A percentile compares a stretch with the other conserved stretches of the same genome.
Conservation (phyloP, 1,140 invertebrate genomes). For the Potamilus streckersoni region DNA sequence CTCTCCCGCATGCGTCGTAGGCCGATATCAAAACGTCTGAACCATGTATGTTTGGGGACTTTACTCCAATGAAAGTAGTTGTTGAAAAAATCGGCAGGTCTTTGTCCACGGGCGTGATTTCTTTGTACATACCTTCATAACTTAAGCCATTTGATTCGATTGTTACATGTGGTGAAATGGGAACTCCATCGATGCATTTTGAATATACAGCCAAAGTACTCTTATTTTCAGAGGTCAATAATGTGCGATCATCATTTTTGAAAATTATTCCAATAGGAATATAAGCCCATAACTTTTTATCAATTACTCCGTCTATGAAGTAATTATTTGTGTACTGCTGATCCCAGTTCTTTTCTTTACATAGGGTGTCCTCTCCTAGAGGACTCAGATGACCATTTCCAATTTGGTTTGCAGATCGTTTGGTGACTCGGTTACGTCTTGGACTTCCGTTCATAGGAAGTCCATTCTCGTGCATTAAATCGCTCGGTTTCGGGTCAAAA, state of each 20-base stretch:
- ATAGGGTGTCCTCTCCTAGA: not conserved
- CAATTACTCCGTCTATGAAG: constrained; percentile 44
- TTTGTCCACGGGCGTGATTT: constrained; percentile 14
- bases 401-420: not conserved
- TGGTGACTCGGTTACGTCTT: not conserved
- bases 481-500: constrained; percentile 12
- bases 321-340: constrained; percentile 39
- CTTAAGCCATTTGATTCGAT: constrained; percentile 26
- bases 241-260: not conserved
- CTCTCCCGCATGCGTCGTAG: constrained; percentile 23
- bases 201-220: constrained; percentile 23
- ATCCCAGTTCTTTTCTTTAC: constrained; percentile 3
- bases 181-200: not conserved
- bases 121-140: constrained; percentile 24
- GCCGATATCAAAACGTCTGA: constrained; percentile 18
- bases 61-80: constrained; percentile 9
- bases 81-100: constrained; percentile 2
- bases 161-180: constrained; percentile 10
- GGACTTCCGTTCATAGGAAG: not conserved
- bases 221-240: not conserved
- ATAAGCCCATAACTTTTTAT: constrained; percentile 51
- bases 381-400: not conserved
- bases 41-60: not conserved
- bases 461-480: constrained; percentile 12
- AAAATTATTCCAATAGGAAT: constrained; percentile 50